Percentiles rank a stretch among this genome's conserved stretches.
These are phyloP conservation scores for Eristalis pertinax DNA, from an alignment of 2,888 invertebrate species.

Conservation along the genomic window DNA sequence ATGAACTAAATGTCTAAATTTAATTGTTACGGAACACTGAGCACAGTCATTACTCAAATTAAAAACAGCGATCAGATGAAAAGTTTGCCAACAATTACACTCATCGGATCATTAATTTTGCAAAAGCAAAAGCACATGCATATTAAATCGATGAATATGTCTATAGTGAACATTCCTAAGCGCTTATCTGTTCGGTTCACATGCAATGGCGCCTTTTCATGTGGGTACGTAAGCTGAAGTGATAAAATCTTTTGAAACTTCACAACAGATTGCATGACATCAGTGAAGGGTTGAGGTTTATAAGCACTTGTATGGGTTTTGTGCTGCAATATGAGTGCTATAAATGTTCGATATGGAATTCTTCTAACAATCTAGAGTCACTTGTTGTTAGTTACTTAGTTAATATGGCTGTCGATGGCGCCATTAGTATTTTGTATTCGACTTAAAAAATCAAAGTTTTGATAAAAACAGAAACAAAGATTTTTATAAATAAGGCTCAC, in stretches of 20 bases:
- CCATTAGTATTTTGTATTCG: too few species aligned
- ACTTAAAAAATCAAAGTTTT: too few species aligned
- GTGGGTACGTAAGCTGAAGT: background rate
- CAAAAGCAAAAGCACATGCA: conserved; percentile 1
- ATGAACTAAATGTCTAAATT: background rate
- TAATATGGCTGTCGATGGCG: background rate
- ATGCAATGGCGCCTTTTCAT: background rate
- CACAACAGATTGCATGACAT: background rate
- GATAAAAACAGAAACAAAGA: too few species aligned
- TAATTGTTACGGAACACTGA: background rate
- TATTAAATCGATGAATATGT: background rate
- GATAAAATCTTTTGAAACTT: background rate
- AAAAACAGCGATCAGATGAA: background rate
- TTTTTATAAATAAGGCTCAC: too few species aligned
- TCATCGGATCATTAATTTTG: conserved; percentile 14
- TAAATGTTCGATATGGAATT: background rate
- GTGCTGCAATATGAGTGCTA: background rate
- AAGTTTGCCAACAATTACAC: background rate
- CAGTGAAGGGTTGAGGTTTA: background rate
- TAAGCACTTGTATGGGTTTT: background rate
- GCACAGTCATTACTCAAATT: background rate
- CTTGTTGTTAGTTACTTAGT: background rate
- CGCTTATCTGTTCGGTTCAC: background rate
- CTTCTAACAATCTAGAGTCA: background rate
- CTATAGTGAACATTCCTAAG: background rate